A percentile compares a stretch with the other conserved stretches of the same genome.
Evolutionary conservation across 2,797 vertebrate species (phyloP).

Genomic region (Manis pentadactyla): DNA sequence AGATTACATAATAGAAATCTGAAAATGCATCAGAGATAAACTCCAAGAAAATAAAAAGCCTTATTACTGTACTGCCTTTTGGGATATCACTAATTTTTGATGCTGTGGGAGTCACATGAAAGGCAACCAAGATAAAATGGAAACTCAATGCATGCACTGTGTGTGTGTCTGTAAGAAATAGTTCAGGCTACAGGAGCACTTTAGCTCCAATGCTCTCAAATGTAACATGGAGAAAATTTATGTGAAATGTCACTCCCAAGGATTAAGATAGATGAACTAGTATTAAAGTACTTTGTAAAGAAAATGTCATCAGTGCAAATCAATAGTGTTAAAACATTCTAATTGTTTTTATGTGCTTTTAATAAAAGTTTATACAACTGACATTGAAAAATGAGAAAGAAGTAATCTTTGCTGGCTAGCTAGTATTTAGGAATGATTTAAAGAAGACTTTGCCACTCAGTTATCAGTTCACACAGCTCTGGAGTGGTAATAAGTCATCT

Average conservation of each 20-base stretch:
- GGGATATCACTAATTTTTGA: not conserved
- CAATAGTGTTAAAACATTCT: not conserved
- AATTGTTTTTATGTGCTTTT: slow-evolving; percentile 22
- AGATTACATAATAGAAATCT: not conserved
- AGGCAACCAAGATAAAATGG: not conserved
- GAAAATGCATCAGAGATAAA: not conserved
- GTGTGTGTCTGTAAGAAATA: not conserved
- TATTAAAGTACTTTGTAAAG: slow-evolving; percentile 26
- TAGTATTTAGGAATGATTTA: slow-evolving; percentile 1
- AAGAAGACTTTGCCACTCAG: not conserved
- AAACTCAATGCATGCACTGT: not conserved
- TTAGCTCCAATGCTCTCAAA: not conserved
- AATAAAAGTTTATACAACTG: not conserved
- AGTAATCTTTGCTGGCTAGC: not conserved
- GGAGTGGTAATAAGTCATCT: not conserved
- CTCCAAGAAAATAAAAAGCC: not conserved
- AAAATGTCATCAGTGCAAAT: not conserved
- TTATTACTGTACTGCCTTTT: not conserved
- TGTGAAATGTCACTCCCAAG: not conserved
- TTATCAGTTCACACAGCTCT: not conserved
- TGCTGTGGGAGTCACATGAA: not conserved
- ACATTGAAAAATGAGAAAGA: not conserved
- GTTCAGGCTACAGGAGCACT: not conserved
- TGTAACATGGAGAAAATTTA: not conserved
- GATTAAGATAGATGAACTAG: not conserved